Percentiles rank a stretch among this genome's conserved stretches.
phyloP scores from a whole-genome alignment of 1,140 invertebrate genomes.

The Drosophila suzukii region DNA sequence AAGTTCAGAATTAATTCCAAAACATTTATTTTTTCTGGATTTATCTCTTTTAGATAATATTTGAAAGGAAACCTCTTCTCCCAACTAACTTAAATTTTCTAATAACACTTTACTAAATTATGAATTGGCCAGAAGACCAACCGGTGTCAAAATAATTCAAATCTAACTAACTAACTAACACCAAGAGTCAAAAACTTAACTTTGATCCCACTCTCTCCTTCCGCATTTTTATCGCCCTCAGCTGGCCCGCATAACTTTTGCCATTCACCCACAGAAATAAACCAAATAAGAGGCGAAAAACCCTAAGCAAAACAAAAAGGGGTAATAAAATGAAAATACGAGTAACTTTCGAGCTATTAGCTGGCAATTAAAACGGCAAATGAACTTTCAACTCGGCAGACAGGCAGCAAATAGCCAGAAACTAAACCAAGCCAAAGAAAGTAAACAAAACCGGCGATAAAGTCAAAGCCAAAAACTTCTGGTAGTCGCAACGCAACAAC shows the following conservation, averaged over 20 bases:
- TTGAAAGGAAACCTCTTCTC: background rate
- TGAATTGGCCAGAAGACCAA: background rate
- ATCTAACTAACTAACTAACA: background rate
- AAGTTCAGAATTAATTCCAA: too few relatives aligned
- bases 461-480: constrained; percentile 38
- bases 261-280: constrained; percentile 26
- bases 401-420: constrained; percentile 32
- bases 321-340: constrained; percentile 53
- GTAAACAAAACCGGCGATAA: constrained; percentile 71
- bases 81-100: background rate
- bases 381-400: constrained; percentile 70
- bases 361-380: constrained; percentile 79
- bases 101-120: background rate
- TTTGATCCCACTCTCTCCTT: constrained; percentile 26
- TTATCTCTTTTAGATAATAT: too few relatives aligned
- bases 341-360: constrained; percentile 78
- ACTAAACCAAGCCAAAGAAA: constrained; percentile 72
- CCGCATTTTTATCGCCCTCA: constrained; percentile 4
- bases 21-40: too few relatives aligned
- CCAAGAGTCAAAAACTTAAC: constrained; percentile 3
- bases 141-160: constrained; percentile 20
- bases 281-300: constrained; percentile 7
- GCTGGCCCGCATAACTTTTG: constrained; percentile 48
- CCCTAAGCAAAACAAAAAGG: constrained; percentile 26
- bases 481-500: constrained; percentile 13